Conservation (phyloP, 2,888 invertebrate species). For the Phlogophora meticulosa region DNA sequence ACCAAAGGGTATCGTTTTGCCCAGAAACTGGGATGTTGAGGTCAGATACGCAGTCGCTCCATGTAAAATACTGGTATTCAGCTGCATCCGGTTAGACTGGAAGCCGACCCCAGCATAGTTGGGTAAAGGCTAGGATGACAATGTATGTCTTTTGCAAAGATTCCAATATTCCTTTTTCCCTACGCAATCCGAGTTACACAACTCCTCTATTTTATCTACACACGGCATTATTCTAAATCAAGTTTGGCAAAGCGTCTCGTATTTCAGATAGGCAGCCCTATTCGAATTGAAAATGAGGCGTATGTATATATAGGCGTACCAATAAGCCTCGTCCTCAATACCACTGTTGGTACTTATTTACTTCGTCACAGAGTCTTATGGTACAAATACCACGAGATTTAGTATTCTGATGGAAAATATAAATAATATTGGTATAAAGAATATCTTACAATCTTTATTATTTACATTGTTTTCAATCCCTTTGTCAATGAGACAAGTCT, state of each 20-base stretch:
- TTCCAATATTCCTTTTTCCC: neutral
- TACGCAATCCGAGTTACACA: neutral
- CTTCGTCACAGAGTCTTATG: slow-evolving; percentile 38
- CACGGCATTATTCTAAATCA: slow-evolving; percentile 1
- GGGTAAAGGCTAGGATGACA: no score
- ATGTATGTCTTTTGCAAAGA: no score
- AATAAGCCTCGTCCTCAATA: slow-evolving; percentile 40
- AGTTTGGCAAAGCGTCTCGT: slow-evolving; percentile 12
- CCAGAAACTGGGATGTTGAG: no score
- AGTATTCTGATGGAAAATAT: slow-evolving; percentile 40
- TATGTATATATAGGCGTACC: slow-evolving; percentile 30
- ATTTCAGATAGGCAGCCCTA: slow-evolving; percentile 35
- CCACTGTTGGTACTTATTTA: slow-evolving; percentile 17
- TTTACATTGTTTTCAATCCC: slow-evolving; percentile 33
- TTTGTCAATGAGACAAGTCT: slow-evolving; percentile 21
- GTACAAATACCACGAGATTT: slow-evolving; percentile 45
- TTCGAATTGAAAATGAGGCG: slow-evolving; percentile 6
- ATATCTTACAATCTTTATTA: slow-evolving; percentile 13
- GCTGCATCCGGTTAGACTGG: no score
- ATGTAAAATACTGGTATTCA: no score
- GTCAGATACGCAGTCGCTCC: no score
- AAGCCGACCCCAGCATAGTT: no score
- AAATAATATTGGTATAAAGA: slow-evolving; percentile 41
- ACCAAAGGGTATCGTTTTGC: no score
- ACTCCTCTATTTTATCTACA: slow-evolving; percentile 1